A percentile compares a stretch with the other conserved stretches of the same genome.
These are phyloP conservation scores for Lanistes nyassanus DNA, from an alignment of 1,140 invertebrate species.

Conservation along the genomic window DNA sequence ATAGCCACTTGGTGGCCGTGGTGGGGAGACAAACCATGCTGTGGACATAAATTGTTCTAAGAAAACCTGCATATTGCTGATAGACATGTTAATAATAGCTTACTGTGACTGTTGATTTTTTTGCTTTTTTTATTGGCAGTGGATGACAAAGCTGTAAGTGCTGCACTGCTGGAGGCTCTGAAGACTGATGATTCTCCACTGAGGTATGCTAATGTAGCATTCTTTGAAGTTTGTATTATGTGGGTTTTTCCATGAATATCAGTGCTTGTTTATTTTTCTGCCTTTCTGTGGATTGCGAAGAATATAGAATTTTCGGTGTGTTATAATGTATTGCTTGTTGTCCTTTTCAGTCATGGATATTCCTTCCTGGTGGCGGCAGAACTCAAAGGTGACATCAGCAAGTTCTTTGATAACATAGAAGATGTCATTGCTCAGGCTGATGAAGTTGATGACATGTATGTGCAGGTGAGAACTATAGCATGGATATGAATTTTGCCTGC, in stretches of 20 bases:
- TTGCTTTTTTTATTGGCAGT: slow-evolving; percentile 45
- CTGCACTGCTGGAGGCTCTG: slow-evolving; percentile 54
- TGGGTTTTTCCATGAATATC: background rate
- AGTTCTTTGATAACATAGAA: slow-evolving; percentile 82
- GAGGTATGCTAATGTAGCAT: slow-evolving; percentile 40
- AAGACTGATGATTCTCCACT: slow-evolving; percentile 62
- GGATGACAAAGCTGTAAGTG: slow-evolving; percentile 67
- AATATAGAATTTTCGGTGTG: background rate
- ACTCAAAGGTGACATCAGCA: slow-evolving; percentile 71
- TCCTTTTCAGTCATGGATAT: slow-evolving; percentile 79
- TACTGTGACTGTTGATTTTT: background rate
- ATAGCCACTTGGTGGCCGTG: background rate
- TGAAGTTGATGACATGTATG: slow-evolving; percentile 87
- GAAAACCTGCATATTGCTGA: background rate
- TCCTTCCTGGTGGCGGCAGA: slow-evolving; percentile 82
- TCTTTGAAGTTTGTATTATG: background rate
- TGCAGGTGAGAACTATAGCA: slow-evolving; percentile 61
- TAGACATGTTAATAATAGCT: background rate
- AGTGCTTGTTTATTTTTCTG: background rate
- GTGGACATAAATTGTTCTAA: no score
- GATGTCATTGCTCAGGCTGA: slow-evolving; percentile 93
- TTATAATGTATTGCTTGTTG: slow-evolving; percentile 3
- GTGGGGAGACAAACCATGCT: background rate
- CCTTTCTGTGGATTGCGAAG: background rate
- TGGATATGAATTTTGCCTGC: no score